Conservation (phyloP, 2,888 invertebrate genomes). For the Allolobophora icterica region DNA sequence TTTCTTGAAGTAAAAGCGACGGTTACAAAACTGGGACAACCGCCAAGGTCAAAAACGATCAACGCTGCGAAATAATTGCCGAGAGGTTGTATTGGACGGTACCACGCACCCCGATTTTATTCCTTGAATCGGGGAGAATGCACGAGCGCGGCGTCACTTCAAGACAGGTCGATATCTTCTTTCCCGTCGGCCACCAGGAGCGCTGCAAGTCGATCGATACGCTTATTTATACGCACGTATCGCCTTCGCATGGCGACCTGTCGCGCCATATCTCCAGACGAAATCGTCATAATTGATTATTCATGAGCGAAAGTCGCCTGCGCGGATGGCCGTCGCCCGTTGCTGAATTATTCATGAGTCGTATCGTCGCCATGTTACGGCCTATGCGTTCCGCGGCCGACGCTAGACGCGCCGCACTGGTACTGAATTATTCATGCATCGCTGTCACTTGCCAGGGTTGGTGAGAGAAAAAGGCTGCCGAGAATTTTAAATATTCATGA, state of each 20-base stretch:
- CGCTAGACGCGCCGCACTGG: no score
- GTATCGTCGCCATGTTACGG: no score
- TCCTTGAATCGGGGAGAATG: no score
- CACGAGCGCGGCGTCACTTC: background rate
- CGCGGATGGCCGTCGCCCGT: background rate
- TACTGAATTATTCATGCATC: background rate
- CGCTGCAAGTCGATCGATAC: background rate
- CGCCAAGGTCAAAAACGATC: background rate
- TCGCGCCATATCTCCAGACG: background rate
- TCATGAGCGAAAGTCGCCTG: background rate
- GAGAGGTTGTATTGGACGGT: background rate
- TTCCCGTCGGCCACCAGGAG: background rate
- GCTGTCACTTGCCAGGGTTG: background rate
- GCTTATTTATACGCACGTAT: background rate
- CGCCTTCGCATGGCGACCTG: background rate
- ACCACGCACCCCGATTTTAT: background rate
- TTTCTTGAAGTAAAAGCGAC: background rate
- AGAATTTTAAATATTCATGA: background rate
- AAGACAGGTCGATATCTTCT: background rate
- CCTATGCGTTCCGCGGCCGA: no score
- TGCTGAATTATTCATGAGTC: slow-evolving; percentile 9
- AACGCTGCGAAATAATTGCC: background rate
- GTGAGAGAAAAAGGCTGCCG: background rate
- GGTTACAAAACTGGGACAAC: background rate
- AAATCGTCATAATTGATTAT: background rate